phyloP scores from a whole-genome alignment of 2,888 invertebrate genomes.

The Achlya flavicornis region DNA sequence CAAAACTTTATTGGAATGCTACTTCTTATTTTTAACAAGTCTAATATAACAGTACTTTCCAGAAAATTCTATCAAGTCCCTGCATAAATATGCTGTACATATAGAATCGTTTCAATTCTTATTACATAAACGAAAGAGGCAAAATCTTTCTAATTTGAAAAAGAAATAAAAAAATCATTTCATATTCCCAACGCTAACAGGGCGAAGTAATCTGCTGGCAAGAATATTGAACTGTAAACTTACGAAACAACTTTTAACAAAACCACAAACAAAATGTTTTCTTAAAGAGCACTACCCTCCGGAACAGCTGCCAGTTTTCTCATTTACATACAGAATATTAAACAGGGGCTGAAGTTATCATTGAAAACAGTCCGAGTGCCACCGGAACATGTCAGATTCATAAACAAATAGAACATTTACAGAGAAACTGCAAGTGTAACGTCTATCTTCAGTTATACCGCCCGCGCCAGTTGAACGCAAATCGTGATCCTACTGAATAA shows the following conservation, averaged over 20 bases:
- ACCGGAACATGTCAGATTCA: constrained; percentile 31
- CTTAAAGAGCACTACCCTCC: constrained; percentile 7
- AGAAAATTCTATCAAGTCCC: no score
- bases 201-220: not conserved
- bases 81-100: not conserved
- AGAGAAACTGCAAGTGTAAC: constrained; percentile 15
- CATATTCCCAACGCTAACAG: not conserved
- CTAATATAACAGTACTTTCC: no score
- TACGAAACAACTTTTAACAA: constrained; percentile 2
- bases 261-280: constrained; percentile 12
- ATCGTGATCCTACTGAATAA: constrained; percentile 1
- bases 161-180: not conserved
- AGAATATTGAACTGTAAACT: not conserved
- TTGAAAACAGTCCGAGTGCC: constrained; percentile 26
- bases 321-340: constrained; percentile 21
- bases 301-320: constrained; percentile 8
- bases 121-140: not conserved
- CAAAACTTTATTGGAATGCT: not conserved
- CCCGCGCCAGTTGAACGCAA: not conserved
- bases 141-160: not conserved
- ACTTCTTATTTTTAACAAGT: not conserved
- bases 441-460: not conserved
- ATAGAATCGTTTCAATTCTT: not conserved
- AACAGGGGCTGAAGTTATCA: constrained; percentile 28
- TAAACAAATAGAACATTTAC: constrained; percentile 29